These are phyloP conservation scores for Trileptium ribeirensis DNA, from an alignment of 2,888 invertebrate genomes.

Conservation along the genomic window DNA sequence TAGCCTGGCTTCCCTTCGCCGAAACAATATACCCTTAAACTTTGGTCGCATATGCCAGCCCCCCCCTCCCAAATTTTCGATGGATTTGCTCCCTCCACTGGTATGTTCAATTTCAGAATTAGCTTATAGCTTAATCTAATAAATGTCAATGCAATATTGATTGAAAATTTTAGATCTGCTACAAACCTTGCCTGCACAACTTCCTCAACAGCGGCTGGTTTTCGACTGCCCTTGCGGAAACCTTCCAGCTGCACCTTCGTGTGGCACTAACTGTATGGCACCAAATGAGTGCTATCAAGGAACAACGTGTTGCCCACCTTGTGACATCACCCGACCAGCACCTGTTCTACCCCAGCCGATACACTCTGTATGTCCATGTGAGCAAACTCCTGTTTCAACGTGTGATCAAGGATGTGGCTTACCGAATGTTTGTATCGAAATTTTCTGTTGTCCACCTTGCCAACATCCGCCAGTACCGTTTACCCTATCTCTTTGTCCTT, in stretches of 20 bases:
- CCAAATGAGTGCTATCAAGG: background rate
- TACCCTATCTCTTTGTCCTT: background rate
- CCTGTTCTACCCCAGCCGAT: background rate
- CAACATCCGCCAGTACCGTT: too few relatives aligned
- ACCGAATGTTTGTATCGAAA: background rate
- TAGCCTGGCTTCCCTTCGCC: too few relatives aligned
- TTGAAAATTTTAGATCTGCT: background rate
- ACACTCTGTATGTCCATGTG: background rate
- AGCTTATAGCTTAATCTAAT: too few relatives aligned
- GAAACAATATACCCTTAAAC: too few relatives aligned
- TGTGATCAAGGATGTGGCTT: background rate
- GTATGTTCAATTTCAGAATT: too few relatives aligned
- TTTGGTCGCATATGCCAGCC: too few relatives aligned
- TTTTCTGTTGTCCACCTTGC: conserved; percentile 11
- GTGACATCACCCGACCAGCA: background rate
- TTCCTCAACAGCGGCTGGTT: background rate
- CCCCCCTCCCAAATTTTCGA: too few relatives aligned
- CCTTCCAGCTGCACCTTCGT: background rate
- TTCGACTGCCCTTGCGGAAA: background rate
- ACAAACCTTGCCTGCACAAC: background rate
- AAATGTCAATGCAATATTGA: too few relatives aligned
- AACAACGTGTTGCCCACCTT: background rate
- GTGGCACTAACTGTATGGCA: background rate
- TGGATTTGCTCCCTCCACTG: too few relatives aligned
- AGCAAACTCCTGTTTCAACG: background rate